These are phyloP conservation scores for Pomatorhinus ruficollis DNA, from an alignment of 2,113 vertebrate species.

Conservation along the genomic window DNA sequence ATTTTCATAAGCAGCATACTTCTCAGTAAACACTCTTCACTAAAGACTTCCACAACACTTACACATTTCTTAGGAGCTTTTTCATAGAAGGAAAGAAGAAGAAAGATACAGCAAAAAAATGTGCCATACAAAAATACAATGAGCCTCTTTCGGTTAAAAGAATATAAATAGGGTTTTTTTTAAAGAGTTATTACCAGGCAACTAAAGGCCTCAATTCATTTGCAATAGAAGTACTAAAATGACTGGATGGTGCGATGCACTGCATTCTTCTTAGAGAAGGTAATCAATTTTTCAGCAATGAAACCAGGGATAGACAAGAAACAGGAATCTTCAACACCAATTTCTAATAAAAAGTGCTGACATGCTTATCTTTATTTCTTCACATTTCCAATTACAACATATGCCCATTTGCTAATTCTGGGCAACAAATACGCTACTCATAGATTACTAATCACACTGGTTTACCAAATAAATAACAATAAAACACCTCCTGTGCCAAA, in stretches of 20 bases:
- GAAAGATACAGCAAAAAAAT: neutral
- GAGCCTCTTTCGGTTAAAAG: neutral
- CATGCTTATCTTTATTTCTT: neutral
- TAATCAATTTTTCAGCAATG: neutral
- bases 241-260: neutral
- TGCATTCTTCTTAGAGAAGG: neutral
- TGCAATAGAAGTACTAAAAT: neutral
- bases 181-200: neutral
- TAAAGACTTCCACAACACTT: neutral
- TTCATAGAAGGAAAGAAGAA: neutral
- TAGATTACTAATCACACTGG: neutral
- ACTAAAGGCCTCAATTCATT: neutral
- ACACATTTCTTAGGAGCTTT: neutral
- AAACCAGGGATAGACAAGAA: neutral
- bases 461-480: neutral
- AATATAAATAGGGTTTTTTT: neutral
- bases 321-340: neutral
- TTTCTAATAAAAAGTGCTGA: neutral
- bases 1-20: neutral
- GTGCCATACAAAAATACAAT: neutral
- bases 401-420: accelerated
- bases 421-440: neutral
- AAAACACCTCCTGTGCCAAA: neutral
- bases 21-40: neutral
- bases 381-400: neutral